phyloP scores from a whole-genome alignment of 1,140 invertebrate genomes.

The Leptonema lineaticorne region DNA sequence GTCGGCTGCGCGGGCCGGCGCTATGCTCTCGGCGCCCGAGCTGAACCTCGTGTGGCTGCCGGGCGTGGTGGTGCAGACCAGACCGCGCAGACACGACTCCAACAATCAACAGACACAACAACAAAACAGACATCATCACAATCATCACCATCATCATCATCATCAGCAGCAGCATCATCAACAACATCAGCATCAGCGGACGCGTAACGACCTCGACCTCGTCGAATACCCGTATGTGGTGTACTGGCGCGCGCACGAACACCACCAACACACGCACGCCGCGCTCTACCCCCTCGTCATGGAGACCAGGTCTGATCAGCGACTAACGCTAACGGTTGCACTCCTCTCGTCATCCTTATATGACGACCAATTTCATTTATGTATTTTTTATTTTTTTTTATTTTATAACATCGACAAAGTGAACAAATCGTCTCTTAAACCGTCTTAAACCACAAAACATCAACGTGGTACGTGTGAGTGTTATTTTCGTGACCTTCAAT shows the following conservation, averaged over 20 bases:
- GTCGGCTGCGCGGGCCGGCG: slow-evolving; percentile 18
- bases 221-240: slow-evolving; percentile 16
- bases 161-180: not conserved
- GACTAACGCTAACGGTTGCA: not conserved
- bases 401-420: no score
- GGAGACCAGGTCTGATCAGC: slow-evolving; percentile 36
- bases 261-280: slow-evolving; percentile 14
- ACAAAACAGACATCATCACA: not conserved
- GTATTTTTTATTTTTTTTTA: no score
- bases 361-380: no score
- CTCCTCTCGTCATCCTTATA: no score
- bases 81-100: slow-evolving; percentile 1
- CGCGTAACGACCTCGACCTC: slow-evolving; percentile 17
- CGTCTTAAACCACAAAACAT: no score
- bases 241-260: slow-evolving; percentile 27
- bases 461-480: no score
- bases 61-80: slow-evolving; percentile 34
- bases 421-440: no score
- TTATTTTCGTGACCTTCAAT: no score
- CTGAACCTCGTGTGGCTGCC: slow-evolving; percentile 42
- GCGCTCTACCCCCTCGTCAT: slow-evolving; percentile 38
- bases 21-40: slow-evolving; percentile 42
- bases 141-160: not conserved
- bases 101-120: slow-evolving; percentile 18
- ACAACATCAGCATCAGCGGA: not conserved